Conservation (phyloP, 2,113 vertebrate genomes). For the Tenrec ecaudatus region DNA sequence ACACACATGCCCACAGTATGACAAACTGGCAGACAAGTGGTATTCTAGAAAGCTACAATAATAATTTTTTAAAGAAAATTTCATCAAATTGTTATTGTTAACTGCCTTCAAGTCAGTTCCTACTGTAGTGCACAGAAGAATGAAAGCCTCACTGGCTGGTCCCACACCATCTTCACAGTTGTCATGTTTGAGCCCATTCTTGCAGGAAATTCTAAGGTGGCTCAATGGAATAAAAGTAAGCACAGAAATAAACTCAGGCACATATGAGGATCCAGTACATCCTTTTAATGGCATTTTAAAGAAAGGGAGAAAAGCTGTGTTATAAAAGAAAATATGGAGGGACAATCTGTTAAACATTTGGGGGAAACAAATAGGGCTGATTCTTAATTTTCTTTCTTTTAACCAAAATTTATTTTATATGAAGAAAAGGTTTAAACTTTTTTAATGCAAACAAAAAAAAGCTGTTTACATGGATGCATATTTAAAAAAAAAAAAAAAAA, state of each 20-base stretch:
- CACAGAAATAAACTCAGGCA: slow-evolving; percentile 27
- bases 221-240: neutral
- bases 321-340: slow-evolving; percentile 9
- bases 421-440: slow-evolving; percentile 21
- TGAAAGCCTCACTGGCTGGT: no score
- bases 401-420: slow-evolving; percentile 13
- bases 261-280: slow-evolving; percentile 36
- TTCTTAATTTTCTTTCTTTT: slow-evolving; percentile 35
- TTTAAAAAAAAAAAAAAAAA: neutral
- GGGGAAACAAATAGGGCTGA: neutral
- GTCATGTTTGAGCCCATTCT: no score
- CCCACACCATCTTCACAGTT: no score
- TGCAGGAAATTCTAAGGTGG: neutral
- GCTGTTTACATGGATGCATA: neutral
- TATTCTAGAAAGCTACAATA: neutral
- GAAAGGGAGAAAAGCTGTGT: slow-evolving; percentile 44
- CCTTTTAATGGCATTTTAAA: slow-evolving; percentile 62
- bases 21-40: no score
- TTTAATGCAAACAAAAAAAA: slow-evolving; percentile 37
- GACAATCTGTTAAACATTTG: slow-evolving; percentile 59
- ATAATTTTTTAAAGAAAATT: neutral
- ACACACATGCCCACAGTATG: no score
- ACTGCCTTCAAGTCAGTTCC: no score
- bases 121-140: no score
- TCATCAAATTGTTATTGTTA: no score